Conservation (phyloP, 1,140 invertebrate genomes). For the Melipona quadrifasciata region DNA sequence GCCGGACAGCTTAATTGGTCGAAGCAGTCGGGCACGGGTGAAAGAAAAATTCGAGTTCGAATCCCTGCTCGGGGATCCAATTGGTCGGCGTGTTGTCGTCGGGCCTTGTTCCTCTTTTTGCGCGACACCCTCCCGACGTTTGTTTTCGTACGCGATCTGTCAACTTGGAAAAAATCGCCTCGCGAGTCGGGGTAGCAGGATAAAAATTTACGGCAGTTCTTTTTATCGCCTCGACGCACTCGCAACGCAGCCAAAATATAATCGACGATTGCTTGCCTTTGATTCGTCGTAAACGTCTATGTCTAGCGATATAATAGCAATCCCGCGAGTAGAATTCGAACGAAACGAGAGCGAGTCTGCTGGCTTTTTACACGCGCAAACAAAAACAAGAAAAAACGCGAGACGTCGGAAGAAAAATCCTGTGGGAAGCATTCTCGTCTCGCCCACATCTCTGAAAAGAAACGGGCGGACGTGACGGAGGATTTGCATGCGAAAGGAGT, state of each 20-base stretch:
- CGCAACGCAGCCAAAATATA: neutral
- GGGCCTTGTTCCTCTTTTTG: conserved; percentile 4
- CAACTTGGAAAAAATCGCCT: neutral
- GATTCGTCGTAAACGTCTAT: neutral
- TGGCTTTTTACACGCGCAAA: neutral
- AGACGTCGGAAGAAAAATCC: neutral
- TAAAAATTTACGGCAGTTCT: neutral
- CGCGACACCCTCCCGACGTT: neutral
- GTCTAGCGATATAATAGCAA: too few species aligned
- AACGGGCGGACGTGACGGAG: neutral
- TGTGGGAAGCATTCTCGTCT: neutral
- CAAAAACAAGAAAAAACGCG: neutral
- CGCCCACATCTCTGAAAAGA: conserved; percentile 18
- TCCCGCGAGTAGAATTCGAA: neutral
- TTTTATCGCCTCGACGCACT: neutral
- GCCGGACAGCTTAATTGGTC: conserved; percentile 34
- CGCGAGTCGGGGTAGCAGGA: neutral
- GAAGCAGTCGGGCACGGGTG: conserved; percentile 30
- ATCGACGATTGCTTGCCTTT: too few species aligned
- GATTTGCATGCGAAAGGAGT: conserved; percentile 60
- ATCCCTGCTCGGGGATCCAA: conserved; percentile 23
- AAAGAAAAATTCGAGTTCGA: conserved; percentile 30
- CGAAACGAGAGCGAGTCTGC: neutral
- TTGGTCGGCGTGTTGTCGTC: neutral
- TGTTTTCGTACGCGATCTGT: conserved; percentile 17